phyloP scores from a whole-genome alignment of 2,888 invertebrate species.

The Gonocerus acuteangulatus region DNA sequence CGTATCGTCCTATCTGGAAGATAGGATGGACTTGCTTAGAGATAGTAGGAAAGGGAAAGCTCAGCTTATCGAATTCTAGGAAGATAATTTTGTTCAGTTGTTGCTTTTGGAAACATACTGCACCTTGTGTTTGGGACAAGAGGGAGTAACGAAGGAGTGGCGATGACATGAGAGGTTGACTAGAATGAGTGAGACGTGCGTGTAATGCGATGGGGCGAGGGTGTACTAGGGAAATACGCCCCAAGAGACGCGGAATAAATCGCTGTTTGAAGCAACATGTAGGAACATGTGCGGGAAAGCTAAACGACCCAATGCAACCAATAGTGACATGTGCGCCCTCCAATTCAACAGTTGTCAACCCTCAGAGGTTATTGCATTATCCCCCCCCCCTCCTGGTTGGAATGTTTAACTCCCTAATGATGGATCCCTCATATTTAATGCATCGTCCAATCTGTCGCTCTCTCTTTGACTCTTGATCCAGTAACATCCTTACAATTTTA shows the following conservation, averaged over 20 bases:
- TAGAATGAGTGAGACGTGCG: no score
- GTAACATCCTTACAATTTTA: not conserved
- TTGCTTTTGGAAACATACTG: no score
- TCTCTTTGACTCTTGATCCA: conserved; percentile 8
- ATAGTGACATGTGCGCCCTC: conserved; percentile 17
- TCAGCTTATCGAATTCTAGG: no score
- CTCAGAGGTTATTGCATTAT: conserved; percentile 18
- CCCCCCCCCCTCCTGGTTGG: not conserved
- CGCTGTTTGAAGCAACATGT: conserved; percentile 1
- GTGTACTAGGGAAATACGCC: no score
- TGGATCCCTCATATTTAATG: conserved; percentile 22
- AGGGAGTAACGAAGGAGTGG: no score
- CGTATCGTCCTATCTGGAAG: no score
- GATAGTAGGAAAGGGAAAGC: no score
- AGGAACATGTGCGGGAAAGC: conserved; percentile 20
- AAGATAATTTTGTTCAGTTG: no score
- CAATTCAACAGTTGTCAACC: conserved; percentile 25
- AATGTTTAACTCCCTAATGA: conserved; percentile 14
- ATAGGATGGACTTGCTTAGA: no score
- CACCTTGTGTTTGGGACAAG: no score
- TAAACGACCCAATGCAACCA: conserved; percentile 6
- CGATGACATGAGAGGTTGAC: no score
- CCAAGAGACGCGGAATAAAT: not conserved
- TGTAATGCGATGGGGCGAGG: not conserved
- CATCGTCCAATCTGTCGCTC: conserved; percentile 13